phyloP scores from a whole-genome alignment of 2,797 vertebrate species.

The Typhlichthys subterraneus region DNA sequence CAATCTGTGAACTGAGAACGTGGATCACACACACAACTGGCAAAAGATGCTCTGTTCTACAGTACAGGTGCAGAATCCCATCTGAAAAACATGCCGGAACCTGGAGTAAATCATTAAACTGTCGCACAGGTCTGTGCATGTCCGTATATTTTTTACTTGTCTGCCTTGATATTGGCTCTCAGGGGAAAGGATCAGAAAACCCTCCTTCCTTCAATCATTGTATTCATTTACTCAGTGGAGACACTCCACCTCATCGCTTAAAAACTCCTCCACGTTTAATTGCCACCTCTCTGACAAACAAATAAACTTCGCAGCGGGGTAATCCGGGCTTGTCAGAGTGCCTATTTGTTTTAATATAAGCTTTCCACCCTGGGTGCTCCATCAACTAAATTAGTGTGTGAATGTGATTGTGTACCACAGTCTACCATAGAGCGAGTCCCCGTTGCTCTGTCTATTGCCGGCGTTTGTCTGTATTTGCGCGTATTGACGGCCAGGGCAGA shows the following conservation, averaged over 20 bases:
- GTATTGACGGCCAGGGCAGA: slow-evolving; percentile 39
- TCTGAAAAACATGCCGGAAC: too few relatives aligned
- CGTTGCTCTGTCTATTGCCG: slow-evolving; percentile 5
- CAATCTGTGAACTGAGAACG: too few relatives aligned
- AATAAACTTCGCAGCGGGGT: slow-evolving; percentile 34
- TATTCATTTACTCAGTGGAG: slow-evolving; percentile 32
- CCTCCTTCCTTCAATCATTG: slow-evolving; percentile 35
- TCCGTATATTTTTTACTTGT: slow-evolving; percentile 10
- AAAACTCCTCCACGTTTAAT: slow-evolving; percentile 52
- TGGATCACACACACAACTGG: too few relatives aligned
- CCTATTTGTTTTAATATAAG: slow-evolving; percentile 45
- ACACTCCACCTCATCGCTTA: slow-evolving; percentile 36
- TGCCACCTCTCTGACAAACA: slow-evolving; percentile 47
- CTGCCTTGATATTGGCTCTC: slow-evolving; percentile 7
- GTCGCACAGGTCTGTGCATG: neutral
- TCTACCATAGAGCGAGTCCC: neutral
- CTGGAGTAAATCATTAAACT: too few relatives aligned
- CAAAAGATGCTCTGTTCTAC: too few relatives aligned
- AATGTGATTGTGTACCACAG: neutral
- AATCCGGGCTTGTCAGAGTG: slow-evolving; percentile 36
- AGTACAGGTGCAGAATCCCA: too few relatives aligned
- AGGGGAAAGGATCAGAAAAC: slow-evolving; percentile 26
- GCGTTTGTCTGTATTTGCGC: neutral
- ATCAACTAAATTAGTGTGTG: slow-evolving; percentile 35
- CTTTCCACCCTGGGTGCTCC: slow-evolving; percentile 42